A percentile compares a stretch with the other conserved stretches of the same genome.
Evolutionary conservation across 2,797 vertebrate species (phyloP).

Genomic region (Meda fulgida): DNA sequence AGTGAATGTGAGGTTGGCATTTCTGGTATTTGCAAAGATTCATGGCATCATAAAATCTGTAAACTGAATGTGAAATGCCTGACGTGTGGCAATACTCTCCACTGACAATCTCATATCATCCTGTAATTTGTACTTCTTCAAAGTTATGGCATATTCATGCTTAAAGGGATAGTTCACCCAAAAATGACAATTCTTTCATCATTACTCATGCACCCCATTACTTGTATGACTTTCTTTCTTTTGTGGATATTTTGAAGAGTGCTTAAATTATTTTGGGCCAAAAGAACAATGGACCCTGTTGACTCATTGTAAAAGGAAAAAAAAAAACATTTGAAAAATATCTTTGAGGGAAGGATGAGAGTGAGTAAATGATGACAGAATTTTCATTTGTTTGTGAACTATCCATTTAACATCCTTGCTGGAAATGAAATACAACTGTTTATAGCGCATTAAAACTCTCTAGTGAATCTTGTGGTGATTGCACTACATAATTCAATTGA

Average conservation of each 20-base stretch:
- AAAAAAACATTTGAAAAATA: background rate
- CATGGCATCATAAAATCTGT: slow-evolving; percentile 44
- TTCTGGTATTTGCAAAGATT: slow-evolving; percentile 73
- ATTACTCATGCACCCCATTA: background rate
- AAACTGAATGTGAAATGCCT: slow-evolving; percentile 8
- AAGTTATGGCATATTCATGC: background rate
- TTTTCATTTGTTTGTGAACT: background rate
- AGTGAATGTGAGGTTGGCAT: slow-evolving; percentile 85
- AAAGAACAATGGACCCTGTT: background rate
- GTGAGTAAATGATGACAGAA: background rate
- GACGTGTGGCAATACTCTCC: background rate
- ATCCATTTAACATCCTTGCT: slow-evolving; percentile 5
- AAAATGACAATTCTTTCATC: slow-evolving; percentile 2
- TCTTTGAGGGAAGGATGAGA: background rate
- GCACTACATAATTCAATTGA: slow-evolving; percentile 22
- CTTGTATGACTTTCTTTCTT: background rate
- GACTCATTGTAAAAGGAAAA: background rate
- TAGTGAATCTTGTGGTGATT: slow-evolving; percentile 12
- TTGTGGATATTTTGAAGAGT: background rate
- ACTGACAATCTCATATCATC: background rate
- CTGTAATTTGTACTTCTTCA: background rate
- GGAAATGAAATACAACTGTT: slow-evolving; percentile 15
- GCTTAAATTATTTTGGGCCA: background rate
- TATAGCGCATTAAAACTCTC: slow-evolving; percentile 26
- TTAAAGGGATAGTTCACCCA: background rate